Percentiles rank a stretch among this genome's conserved stretches.
These are phyloP conservation scores for Bombus impatiens DNA, from an alignment of 1,140 invertebrate genomes.

Conservation along the genomic window DNA sequence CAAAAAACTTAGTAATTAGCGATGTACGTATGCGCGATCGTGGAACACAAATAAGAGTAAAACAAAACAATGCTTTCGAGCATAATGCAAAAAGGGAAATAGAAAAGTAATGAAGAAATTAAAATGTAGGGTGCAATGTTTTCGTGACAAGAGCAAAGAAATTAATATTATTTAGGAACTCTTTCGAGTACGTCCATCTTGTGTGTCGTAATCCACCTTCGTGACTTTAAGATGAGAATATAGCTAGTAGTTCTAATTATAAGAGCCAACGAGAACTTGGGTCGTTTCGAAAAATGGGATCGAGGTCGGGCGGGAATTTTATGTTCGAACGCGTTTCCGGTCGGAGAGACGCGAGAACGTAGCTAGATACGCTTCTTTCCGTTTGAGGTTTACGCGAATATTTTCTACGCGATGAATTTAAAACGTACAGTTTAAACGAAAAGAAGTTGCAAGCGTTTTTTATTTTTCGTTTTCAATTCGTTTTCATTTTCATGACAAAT, in stretches of 20 bases:
- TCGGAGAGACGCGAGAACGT: neutral
- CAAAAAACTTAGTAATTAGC: conserved; percentile 18
- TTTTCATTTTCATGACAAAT: too few relatives aligned
- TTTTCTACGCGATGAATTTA: neutral
- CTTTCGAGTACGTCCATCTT: conserved; percentile 53
- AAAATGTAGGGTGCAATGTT: conserved; percentile 29
- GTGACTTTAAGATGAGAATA: conserved; percentile 43
- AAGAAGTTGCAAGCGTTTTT: neutral
- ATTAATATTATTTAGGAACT: conserved; percentile 48
- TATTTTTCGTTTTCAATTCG: too few relatives aligned
- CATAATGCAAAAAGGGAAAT: too few relatives aligned
- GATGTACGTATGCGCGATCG: conserved; percentile 3
- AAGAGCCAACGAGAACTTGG: conserved; percentile 53
- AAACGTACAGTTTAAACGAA: neutral
- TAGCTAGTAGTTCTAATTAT: conserved; percentile 60
- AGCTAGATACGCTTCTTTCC: neutral
- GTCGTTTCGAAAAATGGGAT: conserved; percentile 48
- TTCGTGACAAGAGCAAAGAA: neutral
- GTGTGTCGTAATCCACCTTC: conserved; percentile 50
- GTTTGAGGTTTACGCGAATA: conserved; percentile 13
- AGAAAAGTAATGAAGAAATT: neutral
- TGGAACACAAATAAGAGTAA: neutral
- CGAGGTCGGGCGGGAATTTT: conserved; percentile 5
- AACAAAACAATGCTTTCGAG: too few relatives aligned
- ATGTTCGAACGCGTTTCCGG: conserved; percentile 5